phyloP scores from a whole-genome alignment of 2,888 invertebrate genomes.

The Drosophila melanosoma region DNA sequence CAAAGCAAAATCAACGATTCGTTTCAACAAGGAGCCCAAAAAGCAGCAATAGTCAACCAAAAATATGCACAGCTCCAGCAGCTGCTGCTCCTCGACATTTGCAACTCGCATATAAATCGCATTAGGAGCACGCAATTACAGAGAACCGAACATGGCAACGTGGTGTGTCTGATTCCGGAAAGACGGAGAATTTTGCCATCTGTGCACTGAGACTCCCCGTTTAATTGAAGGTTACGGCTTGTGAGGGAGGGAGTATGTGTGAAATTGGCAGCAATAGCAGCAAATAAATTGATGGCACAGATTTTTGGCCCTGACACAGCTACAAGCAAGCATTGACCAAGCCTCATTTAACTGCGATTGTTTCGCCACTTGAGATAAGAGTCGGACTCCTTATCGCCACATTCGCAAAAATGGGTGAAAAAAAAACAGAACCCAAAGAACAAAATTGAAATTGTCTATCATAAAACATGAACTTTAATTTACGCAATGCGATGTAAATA shows the following conservation, averaged over 20 bases:
- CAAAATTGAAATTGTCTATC: slow-evolving; percentile 12
- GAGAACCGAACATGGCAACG: slow-evolving; percentile 46
- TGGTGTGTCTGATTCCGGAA: slow-evolving; percentile 33
- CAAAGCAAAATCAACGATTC: slow-evolving; percentile 12
- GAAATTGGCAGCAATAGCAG: slow-evolving; percentile 9
- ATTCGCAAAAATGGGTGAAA: slow-evolving; percentile 7
- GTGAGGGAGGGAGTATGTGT: neutral
- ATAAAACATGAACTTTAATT: slow-evolving; percentile 46
- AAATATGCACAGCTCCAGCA: slow-evolving; percentile 36
- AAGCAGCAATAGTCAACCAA: slow-evolving; percentile 19
- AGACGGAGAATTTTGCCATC: slow-evolving; percentile 17
- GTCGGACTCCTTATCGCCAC: slow-evolving; percentile 36
- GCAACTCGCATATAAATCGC: slow-evolving; percentile 78
- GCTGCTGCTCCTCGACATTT: slow-evolving; percentile 56
- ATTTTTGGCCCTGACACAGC: slow-evolving; percentile 46
- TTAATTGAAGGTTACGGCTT: slow-evolving; percentile 57
- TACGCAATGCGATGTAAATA: slow-evolving; percentile 30
- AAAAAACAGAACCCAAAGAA: neutral
- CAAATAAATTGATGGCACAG: slow-evolving; percentile 24
- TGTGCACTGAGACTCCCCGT: slow-evolving; percentile 19
- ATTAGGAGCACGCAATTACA: slow-evolving; percentile 67
- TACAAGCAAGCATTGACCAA: slow-evolving; percentile 28
- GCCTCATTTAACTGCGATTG: slow-evolving; percentile 25
- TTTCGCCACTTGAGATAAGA: slow-evolving; percentile 56
- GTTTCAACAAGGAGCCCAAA: neutral